Conservation (phyloP, 2,888 invertebrate species). For the Pristionchus fissidentatus region DNA sequence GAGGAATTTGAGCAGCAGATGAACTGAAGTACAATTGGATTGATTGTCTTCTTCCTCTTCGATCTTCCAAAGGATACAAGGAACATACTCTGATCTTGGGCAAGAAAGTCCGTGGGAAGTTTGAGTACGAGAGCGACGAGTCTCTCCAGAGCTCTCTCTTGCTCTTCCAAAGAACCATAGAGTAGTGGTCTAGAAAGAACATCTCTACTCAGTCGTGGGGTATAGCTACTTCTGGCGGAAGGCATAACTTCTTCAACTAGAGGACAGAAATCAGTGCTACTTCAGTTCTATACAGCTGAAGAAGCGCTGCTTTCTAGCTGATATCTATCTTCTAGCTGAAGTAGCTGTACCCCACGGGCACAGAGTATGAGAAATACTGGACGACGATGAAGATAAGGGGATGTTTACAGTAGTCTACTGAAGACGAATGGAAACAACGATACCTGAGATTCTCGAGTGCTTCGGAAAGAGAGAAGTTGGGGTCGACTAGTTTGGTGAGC, state of each 20-base stretch:
- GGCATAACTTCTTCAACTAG: no score
- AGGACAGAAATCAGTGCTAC: no score
- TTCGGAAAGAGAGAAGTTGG: background rate
- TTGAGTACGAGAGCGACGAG: constrained; percentile 39
- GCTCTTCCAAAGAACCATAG: constrained; percentile 13
- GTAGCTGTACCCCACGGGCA: no score
- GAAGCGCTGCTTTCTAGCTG: no score
- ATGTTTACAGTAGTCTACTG: background rate
- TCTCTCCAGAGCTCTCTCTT: constrained; percentile 33
- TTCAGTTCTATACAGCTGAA: no score
- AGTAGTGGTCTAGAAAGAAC: constrained; percentile 21
- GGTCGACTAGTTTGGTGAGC: constrained; percentile 2
- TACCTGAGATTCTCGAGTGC: constrained; percentile 10
- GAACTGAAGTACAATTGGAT: constrained; percentile 51
- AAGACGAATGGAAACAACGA: background rate
- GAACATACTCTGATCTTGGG: constrained; percentile 25
- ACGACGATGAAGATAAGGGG: background rate
- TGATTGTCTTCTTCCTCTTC: background rate
- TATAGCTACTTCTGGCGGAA: no score
- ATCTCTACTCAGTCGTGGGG: background rate
- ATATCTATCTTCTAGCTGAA: no score
- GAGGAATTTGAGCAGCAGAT: constrained; percentile 62
- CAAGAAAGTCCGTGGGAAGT: constrained; percentile 28
- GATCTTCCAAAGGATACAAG: background rate
- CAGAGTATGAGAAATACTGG: background rate